Evolutionary conservation across 2,113 vertebrate genomes (phyloP), one percentile per base, ranked within the genome.

Genomic region (Vulpes vulpes): DNA sequence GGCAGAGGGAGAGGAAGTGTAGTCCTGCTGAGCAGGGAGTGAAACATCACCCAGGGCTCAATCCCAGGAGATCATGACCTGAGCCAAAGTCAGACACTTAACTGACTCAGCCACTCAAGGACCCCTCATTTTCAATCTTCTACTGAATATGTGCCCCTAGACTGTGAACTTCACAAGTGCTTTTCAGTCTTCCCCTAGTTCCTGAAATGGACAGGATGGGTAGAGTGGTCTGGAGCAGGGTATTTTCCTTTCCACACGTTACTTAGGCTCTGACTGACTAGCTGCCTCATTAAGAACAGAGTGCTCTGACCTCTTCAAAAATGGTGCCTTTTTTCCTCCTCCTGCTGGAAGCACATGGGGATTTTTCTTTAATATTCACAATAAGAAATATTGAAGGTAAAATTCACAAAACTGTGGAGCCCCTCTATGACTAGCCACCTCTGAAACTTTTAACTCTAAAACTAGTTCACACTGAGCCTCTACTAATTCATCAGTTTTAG

Each of bases 301-400:
- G 6, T 64, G 67, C n/a, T 60, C 10, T 74, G 20, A 11, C 10
- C 16, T 86, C 67, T 76, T 87, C 67, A 25, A 32, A 32, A 76
- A 9, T 38, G 5, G 14, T 78, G 59, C 20, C 62, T 49, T 88
- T 32, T 15, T 2, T 20, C 27, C 2, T 59, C 11, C 17, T 10
- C 2, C 92, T 59, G 51, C 83, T 67, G 38, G 60, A 80, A 93
- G n/a, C 23, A 55, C 25, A 7, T 6, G 71, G 62, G n/a, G 35
- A 80, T 88, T 94, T 87, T 87, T 57, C 51, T 88, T 65, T 88
- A 22, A 23, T 86, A 16, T 49, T 57, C 27, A n/a, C 49, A 49
- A 27, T 67, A 27, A 19, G 35, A 69, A 15, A 15, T 94, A 19
- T 16, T 59, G 35, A 20, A 79, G 14, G 73, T 88, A 86, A 69